Conservation (phyloP, 2,797 vertebrate genomes). For the Trachurus trachurus region DNA sequence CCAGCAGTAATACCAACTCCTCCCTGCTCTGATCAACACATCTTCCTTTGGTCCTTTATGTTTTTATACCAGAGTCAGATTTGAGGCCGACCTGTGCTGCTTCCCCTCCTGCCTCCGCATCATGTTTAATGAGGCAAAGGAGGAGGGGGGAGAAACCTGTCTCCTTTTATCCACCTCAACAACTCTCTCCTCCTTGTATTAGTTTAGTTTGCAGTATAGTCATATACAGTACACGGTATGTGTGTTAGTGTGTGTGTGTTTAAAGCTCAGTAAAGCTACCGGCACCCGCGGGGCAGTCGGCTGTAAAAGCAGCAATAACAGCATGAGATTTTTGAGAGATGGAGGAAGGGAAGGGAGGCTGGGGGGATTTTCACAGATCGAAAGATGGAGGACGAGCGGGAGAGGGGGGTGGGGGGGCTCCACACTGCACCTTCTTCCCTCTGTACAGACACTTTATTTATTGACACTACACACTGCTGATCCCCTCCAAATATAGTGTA, state of each 20-base stretch:
- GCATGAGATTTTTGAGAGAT: constrained; percentile 39
- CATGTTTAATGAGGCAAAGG: background rate
- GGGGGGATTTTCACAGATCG: constrained; percentile 26
- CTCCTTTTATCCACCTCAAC: constrained; percentile 40
- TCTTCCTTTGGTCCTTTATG: no score
- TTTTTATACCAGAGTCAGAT: background rate
- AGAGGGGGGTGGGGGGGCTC: background rate
- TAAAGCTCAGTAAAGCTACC: constrained; percentile 17
- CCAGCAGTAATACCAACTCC: no score
- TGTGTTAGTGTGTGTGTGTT: background rate
- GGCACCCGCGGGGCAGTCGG: constrained; percentile 14
- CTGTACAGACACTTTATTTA: no score
- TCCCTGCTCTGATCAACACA: no score
- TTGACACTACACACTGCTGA: no score
- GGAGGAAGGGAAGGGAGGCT: constrained; percentile 2
- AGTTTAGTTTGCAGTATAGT: constrained; percentile 21
- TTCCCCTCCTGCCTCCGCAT: background rate
- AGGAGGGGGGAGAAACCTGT: constrained; percentile 12
- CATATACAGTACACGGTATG: background rate
- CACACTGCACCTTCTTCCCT: no score
- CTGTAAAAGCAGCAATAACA: constrained; percentile 46
- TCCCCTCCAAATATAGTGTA: no score
- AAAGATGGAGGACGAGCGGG: constrained; percentile 19
- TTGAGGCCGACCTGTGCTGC: background rate
- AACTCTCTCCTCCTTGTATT: constrained; percentile 22